These are phyloP conservation scores for Hyles lineata DNA, from an alignment of 2,888 invertebrate species.

Conservation along the genomic window DNA sequence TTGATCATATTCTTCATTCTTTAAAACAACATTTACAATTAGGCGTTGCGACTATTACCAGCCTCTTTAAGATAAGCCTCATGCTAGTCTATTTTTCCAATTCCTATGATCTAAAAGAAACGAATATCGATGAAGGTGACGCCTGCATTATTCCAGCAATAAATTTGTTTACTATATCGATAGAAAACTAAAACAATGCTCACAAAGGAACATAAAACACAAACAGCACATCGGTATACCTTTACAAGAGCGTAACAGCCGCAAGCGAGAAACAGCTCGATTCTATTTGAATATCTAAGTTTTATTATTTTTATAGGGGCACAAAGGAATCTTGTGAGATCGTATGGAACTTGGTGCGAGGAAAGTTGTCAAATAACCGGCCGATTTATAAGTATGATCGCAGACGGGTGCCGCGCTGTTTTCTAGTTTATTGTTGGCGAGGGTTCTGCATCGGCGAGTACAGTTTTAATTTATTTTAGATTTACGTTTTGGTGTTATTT, in stretches of 20 bases:
- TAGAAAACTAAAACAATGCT: neutral
- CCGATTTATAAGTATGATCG: neutral
- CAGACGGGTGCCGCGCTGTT: neutral
- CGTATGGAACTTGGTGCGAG: constrained; percentile 29
- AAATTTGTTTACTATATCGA: too few relatives aligned
- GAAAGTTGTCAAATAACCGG: constrained; percentile 33
- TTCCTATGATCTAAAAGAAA: too few relatives aligned
- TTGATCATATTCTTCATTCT: too few relatives aligned
- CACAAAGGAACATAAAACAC: neutral
- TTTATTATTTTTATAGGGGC: constrained; percentile 30
- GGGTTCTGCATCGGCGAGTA: neutral
- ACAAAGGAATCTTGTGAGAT: constrained; percentile 25
- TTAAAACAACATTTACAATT: too few relatives aligned
- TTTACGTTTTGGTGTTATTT: neutral
- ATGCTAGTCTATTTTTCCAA: too few relatives aligned
- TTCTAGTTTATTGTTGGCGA: neutral
- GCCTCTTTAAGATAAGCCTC: too few relatives aligned
- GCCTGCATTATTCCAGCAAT: too few relatives aligned
- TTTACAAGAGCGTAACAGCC: constrained; percentile 12
- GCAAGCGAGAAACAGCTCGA: constrained; percentile 3
- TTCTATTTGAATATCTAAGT: constrained; percentile 29
- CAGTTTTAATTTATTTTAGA: neutral
- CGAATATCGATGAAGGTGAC: too few relatives aligned
- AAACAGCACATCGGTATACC: constrained; percentile 7
- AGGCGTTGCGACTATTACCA: too few relatives aligned